A percentile compares a stretch with the other conserved stretches of the same genome.
Evolutionary conservation across 2,113 vertebrate species (phyloP).

Genomic region (Platanista minor): DNA sequence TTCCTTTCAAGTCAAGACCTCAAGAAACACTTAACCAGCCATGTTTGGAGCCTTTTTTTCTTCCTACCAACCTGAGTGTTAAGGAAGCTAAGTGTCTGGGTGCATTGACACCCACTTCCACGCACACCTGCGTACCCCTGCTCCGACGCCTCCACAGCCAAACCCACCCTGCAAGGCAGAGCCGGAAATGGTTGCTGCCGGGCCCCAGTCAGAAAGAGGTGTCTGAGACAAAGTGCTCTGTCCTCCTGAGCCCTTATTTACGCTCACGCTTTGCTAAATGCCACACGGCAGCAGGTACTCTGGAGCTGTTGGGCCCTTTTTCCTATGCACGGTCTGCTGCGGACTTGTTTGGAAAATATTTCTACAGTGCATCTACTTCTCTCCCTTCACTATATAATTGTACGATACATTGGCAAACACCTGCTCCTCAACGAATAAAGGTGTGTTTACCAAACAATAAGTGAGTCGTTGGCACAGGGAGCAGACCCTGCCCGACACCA

Average conservation of each 20-base stretch:
- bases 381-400: slow-evolving; percentile 63
- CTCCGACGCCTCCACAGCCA: not conserved
- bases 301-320: not conserved
- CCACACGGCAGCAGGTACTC: slow-evolving; percentile 46
- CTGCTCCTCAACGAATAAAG: slow-evolving; percentile 75
- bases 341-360: slow-evolving; percentile 62
- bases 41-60: not conserved
- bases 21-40: not conserved
- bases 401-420: slow-evolving; percentile 71
- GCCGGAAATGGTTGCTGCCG: not conserved
- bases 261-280: not conserved
- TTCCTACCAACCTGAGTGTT: not conserved
- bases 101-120: not conserved
- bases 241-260: not conserved
- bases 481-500: slow-evolving; percentile 52
- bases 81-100: not conserved
- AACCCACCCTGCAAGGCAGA: not conserved
- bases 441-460: slow-evolving; percentile 74
- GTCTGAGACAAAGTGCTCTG: not conserved
- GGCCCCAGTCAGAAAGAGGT: not conserved
- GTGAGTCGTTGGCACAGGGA: slow-evolving; percentile 60
- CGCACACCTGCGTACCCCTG: not conserved
- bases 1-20: not conserved
- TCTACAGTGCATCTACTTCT: slow-evolving; percentile 77
- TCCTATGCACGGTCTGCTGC: slow-evolving; percentile 45